Evolutionary conservation across 2,888 invertebrate species (phyloP).

Genomic region (Drepana falcataria): DNA sequence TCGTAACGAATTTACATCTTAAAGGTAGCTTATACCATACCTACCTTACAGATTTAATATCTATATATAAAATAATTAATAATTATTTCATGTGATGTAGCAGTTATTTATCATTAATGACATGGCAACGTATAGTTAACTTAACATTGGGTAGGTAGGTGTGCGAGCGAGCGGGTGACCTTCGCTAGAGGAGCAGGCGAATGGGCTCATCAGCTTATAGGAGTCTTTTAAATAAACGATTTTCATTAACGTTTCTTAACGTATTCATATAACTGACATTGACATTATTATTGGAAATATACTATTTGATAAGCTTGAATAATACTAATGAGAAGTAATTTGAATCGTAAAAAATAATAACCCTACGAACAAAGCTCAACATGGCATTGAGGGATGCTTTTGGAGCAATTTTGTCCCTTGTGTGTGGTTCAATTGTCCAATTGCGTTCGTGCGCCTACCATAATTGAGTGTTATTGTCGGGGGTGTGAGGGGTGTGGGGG

Average conservation of each 20-base stretch:
- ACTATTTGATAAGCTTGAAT: not conserved
- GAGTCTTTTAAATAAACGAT: conserved; percentile 37
- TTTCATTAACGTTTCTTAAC: conserved; percentile 33
- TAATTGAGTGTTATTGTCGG: conserved; percentile 27
- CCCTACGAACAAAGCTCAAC: not conserved
- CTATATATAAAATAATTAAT: conserved; percentile 3
- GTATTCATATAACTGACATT: no score
- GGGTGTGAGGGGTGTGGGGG: conserved; percentile 13
- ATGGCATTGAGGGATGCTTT: conserved; percentile 13
- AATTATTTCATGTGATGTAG: not conserved
- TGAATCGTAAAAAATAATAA: not conserved
- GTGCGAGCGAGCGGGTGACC: conserved; percentile 57
- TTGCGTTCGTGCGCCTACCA: conserved; percentile 22
- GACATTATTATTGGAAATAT: not conserved
- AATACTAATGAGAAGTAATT: not conserved
- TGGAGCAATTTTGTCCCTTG: conserved; percentile 10
- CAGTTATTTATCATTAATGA: not conserved
- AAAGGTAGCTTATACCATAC: no score
- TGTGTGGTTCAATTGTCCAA: conserved; percentile 30
- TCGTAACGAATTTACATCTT: conserved; percentile 14
- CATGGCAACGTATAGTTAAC: conserved; percentile 23
- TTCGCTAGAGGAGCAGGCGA: conserved; percentile 54
- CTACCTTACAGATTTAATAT: no score
- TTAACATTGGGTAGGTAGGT: conserved; percentile 35
- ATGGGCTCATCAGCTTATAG: conserved; percentile 58